Percentiles rank a stretch among this genome's conserved stretches.
Evolutionary conservation across 1,140 invertebrate species (phyloP).

Genomic region (Drosophila pachea): DNA sequence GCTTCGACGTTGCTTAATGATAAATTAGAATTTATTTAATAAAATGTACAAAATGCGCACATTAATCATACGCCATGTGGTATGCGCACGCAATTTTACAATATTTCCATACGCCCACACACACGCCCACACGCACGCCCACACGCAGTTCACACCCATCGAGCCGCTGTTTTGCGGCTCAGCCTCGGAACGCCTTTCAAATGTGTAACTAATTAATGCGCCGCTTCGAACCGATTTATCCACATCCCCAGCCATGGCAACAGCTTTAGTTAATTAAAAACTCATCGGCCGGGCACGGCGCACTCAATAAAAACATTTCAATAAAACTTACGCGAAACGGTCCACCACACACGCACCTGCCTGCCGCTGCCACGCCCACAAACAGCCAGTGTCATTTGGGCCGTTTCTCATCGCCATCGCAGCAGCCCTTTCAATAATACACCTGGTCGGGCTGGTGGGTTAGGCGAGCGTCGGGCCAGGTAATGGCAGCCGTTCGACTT

Average conservation of each 20-base stretch:
- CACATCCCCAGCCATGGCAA: slow-evolving; percentile 44
- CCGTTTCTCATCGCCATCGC: too few relatives aligned
- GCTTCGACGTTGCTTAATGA: slow-evolving; percentile 38
- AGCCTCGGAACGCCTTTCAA: not conserved
- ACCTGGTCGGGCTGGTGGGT: slow-evolving; percentile 5
- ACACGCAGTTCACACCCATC: not conserved
- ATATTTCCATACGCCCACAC: slow-evolving; percentile 4
- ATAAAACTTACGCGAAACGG: slow-evolving; percentile 9
- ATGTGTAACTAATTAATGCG: slow-evolving; percentile 31
- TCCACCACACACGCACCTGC: slow-evolving; percentile 10
- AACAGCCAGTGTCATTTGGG: not conserved
- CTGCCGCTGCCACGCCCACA: too few relatives aligned
- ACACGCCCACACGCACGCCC: too few relatives aligned
- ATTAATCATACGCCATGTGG: slow-evolving; percentile 75
- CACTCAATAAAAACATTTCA: slow-evolving; percentile 54
- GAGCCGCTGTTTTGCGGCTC: too few relatives aligned
- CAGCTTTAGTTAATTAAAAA: slow-evolving; percentile 65
- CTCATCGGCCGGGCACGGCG: slow-evolving; percentile 24
- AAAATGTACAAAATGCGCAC: slow-evolving; percentile 55
- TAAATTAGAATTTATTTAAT: slow-evolving; percentile 76
- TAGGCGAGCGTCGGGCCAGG: not conserved
- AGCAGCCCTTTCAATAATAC: slow-evolving; percentile 23
- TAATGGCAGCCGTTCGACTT: not conserved
- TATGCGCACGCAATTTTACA: slow-evolving; percentile 36
- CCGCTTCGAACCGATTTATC: slow-evolving; percentile 28